Evolutionary conservation across 1,140 invertebrate species (phyloP), one percentile per base, ranked within the genome.

Genomic region (Drosophila ironensis): DNA sequence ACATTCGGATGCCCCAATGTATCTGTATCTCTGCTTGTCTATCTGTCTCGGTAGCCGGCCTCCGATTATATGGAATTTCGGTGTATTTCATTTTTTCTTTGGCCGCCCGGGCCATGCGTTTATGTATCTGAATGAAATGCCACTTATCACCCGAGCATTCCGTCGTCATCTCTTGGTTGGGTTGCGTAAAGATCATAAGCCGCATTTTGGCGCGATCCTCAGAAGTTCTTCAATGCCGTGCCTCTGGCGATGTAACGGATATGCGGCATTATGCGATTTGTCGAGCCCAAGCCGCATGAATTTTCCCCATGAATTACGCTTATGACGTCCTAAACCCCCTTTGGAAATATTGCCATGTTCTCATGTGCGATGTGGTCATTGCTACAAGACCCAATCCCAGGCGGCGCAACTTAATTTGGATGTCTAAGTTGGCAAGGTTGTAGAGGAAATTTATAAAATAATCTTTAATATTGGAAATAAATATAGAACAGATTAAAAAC

Each of bases 101-200:
- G 3, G n/a, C 28, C 4, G 17, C 24, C 38, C 40, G 16, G 33
- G 22, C 16, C 50, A 41, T 73, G 44, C 50, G 61, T 50, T 78
- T 48, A 73, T 82, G 67, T 72, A 81, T 72, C 61, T 82, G 80
- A 80, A 86, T 86, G 80, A 86, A 86, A 86, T 57, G 75, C 71
- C 80, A 75, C 81, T 86, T 86, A 84, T 78, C 78, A 73, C 54
- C 47, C 25, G 38, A 46, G 47, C 74, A 69, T 80, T 81, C 67
- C 30, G 30, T 35, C 30, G 27, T 30, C 66, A 41, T 19, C 40
- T 19, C 24, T 41, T n/a, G n/a, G n/a, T n/a, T 72, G 67, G 66
- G 67, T 84, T 73, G 69, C 78, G 37, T 48, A 57, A 84, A 82
- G 78, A 84, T 78, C 42, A 72, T 82, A 66, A 82, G 78, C 78